Conservation (phyloP, 2,113 vertebrate species). For the Anseranas semipalmata region DNA sequence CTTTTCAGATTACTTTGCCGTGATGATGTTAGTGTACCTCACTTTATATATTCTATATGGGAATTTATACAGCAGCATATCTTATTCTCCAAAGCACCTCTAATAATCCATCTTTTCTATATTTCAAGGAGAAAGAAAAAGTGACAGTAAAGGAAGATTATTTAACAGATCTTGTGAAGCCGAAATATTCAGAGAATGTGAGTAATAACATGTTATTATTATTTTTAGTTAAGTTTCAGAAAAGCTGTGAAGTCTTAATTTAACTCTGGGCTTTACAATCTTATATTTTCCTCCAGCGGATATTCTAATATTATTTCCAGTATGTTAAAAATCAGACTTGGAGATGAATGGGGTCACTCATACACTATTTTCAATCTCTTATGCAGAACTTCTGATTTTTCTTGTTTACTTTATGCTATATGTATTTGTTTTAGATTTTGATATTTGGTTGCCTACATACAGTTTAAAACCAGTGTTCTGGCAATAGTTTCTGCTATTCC, state of each 20-base stretch:
- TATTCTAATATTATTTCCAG: background rate
- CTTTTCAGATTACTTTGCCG: background rate
- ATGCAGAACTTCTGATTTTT: background rate
- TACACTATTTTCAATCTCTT: background rate
- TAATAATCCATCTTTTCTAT: background rate
- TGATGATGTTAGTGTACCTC: background rate
- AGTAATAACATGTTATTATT: background rate
- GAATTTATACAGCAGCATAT: background rate
- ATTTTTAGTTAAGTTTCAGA: background rate
- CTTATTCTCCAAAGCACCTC: background rate
- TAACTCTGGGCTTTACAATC: rapidly evolving
- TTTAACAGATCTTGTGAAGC: background rate
- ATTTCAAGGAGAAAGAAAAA: background rate
- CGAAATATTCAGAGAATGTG: background rate
- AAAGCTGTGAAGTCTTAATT: background rate
- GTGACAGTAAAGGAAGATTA: background rate
- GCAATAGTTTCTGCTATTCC: background rate
- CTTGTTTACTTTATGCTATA: background rate
- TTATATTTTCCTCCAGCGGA: background rate
- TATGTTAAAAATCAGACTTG: background rate
- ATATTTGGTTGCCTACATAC: background rate
- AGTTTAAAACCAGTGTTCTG: background rate
- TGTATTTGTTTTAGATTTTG: background rate
- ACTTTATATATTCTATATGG: background rate
- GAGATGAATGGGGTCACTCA: background rate